Evolutionary conservation across 64 coral and sea anemone genomes (phyloP).

Genomic region (Montipora cactus): DNA sequence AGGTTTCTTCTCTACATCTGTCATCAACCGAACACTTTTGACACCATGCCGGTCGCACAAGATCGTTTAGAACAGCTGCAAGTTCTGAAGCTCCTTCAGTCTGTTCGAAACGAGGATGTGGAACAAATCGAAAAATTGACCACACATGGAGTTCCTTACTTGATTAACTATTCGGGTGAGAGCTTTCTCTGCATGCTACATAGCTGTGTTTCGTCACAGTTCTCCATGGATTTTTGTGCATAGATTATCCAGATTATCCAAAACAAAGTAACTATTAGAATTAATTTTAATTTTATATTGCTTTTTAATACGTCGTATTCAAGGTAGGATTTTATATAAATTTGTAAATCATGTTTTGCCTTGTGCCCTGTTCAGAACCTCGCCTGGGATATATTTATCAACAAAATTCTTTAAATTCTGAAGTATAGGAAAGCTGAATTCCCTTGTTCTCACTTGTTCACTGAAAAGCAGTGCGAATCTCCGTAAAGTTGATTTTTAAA

Average conservation of each 20-base stretch:
- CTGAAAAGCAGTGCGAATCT: neutral
- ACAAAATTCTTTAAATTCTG: too few relatives aligned
- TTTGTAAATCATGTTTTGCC: too few relatives aligned
- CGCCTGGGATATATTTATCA: too few relatives aligned
- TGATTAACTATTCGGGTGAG: conserved; percentile 95
- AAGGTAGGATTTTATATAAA: too few relatives aligned
- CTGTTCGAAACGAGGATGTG: conserved; percentile 91
- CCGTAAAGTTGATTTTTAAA: neutral
- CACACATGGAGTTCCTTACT: conserved; percentile 88
- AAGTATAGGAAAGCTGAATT: too few relatives aligned
- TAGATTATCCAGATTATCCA: neutral
- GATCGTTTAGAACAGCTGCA: conserved; percentile 92
- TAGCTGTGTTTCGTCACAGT: neutral
- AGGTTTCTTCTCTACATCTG: neutral
- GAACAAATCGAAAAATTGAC: conserved; percentile 96
- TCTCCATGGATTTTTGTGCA: conserved; percentile 23
- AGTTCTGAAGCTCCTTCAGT: conserved; percentile 96
- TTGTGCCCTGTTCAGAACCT: too few relatives aligned
- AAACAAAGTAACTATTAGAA: too few relatives aligned
- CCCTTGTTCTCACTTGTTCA: neutral
- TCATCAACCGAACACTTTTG: neutral
- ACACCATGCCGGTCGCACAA: conserved; percentile 80
- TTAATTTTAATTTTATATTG: too few relatives aligned
- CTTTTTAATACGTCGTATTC: too few relatives aligned
- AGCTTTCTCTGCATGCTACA: neutral